Percentiles rank a stretch among this genome's conserved stretches.
phyloP scores from a whole-genome alignment of 2,888 invertebrate genomes.

The Steinernema scapterisci region DNA sequence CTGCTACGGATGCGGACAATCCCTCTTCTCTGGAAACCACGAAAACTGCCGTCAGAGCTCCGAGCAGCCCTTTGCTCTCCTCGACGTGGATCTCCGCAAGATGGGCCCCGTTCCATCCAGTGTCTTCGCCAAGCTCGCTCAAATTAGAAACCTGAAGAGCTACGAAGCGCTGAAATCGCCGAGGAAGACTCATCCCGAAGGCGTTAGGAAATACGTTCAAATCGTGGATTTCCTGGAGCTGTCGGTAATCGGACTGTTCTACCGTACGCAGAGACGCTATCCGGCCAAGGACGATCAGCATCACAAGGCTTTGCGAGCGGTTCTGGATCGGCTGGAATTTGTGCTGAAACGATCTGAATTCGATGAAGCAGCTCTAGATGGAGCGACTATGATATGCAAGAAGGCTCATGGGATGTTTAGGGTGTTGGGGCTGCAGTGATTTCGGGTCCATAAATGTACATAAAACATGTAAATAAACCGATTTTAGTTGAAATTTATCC shows the following conservation, averaged over 20 bases:
- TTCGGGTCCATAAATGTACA: too few species aligned
- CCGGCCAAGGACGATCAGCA: neutral
- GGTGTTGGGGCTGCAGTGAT: too few species aligned
- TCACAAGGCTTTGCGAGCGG: neutral
- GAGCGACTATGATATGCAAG: neutral
- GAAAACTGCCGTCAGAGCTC: neutral
- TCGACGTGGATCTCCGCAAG: neutral
- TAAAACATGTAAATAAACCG: too few species aligned
- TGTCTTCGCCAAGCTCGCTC: neutral
- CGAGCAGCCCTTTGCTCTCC: neutral
- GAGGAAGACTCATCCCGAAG: neutral
- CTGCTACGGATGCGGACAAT: conserved; percentile 1
- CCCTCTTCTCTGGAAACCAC: neutral
- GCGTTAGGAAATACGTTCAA: neutral
- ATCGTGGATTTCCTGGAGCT: conserved; percentile 4
- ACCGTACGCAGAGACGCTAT: conserved; percentile 3
- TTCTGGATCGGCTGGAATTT: neutral
- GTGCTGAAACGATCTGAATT: neutral
- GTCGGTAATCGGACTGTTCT: neutral
- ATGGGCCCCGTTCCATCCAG: neutral
- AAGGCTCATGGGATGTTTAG: neutral
- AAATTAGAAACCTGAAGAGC: neutral
- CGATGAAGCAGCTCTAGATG: neutral
- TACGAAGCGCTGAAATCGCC: conserved; percentile 14
- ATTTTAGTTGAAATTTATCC: too few species aligned